Percentiles rank a stretch among this genome's conserved stretches.
Conservation (phyloP, 2,888 invertebrate genomes). For the Leptinotarsa juncta region DNA sequence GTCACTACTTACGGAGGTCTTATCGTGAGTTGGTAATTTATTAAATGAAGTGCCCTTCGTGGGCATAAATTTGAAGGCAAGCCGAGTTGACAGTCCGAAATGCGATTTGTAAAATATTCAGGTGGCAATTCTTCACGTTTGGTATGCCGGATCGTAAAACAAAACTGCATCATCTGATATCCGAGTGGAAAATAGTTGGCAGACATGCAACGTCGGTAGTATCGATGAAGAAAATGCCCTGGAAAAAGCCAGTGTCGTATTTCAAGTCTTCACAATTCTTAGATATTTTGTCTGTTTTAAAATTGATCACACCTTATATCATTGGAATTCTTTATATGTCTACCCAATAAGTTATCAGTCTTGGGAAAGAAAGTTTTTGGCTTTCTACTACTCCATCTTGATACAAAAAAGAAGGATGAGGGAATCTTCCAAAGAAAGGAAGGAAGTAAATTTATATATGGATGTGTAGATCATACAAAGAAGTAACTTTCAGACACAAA, state of each 20-base stretch:
- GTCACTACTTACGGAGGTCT: slow-evolving; percentile 22
- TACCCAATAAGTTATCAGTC: no score
- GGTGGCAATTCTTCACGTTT: slow-evolving; percentile 49
- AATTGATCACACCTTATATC: no score
- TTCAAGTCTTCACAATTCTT: no score
- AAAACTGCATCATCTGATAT: slow-evolving; percentile 46
- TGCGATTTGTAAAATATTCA: slow-evolving; percentile 48
- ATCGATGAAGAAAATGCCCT: slow-evolving; percentile 33
- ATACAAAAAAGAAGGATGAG: no score
- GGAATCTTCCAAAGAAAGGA: no score
- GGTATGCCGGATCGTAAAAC: slow-evolving; percentile 46
- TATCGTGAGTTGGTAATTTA: slow-evolving; percentile 39
- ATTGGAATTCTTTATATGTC: no score
- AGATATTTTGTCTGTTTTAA: no score
- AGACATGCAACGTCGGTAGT: slow-evolving; percentile 42
- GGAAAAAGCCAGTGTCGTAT: slow-evolving; percentile 12
- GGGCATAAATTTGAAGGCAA: slow-evolving; percentile 42
- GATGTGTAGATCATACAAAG: no score
- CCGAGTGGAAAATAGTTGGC: slow-evolving; percentile 40
- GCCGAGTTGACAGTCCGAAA: slow-evolving; percentile 40
- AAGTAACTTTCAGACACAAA: no score
- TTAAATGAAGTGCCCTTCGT: slow-evolving; percentile 40
- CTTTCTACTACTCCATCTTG: no score
- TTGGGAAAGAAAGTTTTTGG: no score
- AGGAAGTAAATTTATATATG: no score